phyloP scores from a whole-genome alignment of 2,113 vertebrate species.

The Cariama cristata region DNA sequence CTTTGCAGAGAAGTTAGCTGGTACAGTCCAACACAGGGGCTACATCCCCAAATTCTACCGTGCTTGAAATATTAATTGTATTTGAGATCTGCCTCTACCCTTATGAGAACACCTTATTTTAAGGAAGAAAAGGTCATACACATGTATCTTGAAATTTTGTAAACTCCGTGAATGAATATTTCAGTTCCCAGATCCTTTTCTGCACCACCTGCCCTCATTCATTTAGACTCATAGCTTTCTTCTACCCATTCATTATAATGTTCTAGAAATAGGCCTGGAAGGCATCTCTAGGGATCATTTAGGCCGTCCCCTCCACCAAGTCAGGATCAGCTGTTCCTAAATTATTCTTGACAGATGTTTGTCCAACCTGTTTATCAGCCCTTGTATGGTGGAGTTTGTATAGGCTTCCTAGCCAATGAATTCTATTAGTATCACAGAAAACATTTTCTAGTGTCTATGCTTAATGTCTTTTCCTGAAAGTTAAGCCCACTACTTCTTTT shows the following conservation, averaged over 20 bases:
- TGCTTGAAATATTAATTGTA: neutral
- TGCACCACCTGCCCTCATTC: neutral
- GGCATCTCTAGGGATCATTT: constrained; percentile 2
- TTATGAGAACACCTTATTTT: neutral
- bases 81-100: neutral
- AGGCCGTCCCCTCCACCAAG: neutral
- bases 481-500: neutral
- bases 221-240: neutral
- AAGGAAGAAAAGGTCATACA: neutral
- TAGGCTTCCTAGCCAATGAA: neutral
- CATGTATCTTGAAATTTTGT: neutral
- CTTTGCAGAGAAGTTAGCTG: neutral
- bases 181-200: neutral
- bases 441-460: neutral
- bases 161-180: neutral
- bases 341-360: constrained; percentile 38
- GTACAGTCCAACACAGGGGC: neutral
- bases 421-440: neutral
- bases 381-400: neutral
- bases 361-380: neutral
- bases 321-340: neutral
- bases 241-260: neutral
- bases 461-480: constrained; percentile 28
- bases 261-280: neutral
- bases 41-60: neutral